Evolutionary conservation across 2,888 invertebrate species (phyloP), one percentile per base, ranked within the genome.

Genomic region (Noctuana brunneofusca): DNA sequence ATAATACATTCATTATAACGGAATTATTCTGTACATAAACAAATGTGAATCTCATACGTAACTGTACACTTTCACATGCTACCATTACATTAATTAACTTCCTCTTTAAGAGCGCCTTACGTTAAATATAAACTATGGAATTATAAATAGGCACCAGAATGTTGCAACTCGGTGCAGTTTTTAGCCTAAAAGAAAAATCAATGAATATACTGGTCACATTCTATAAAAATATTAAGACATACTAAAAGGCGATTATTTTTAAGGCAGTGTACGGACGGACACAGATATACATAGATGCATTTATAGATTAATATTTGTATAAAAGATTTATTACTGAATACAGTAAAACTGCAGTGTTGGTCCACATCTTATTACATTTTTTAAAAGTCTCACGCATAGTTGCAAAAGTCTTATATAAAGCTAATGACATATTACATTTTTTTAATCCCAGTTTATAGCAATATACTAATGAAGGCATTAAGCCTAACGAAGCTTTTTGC

Each of bases 41-140:
- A 72, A 72, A 72, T 75, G 77, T 77, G 81, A 91, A 91, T 91
- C 90, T 91, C 90, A 91, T 87, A 83, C 84, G 90, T 91, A 91
- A 91, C 90, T 90, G 90, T 91, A 90, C 89, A 89, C 75, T 80
- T 76, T 69, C 80, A 80, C 76, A 77, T 67, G 70, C 69, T 69
- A 69, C 65, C 63, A 41, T 38, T 48, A 54, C 48, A n/a, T 58
- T 58, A 46, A 55, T 62, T 60, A 32, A 54, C n/a, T 22, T 59
- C 48, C 58, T 59, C 63, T 63, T 58, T 58, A 54, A 66, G 56
- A 66, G 64, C 22, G 9, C 56, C 41, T 43, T 50, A 58, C 5
- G 35, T 48, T 48, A 46, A n/a, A 22, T 56, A 52, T 65, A 57
- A 62, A 52, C 20, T 52, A 57, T 46, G 58, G 60, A 62, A 64